Conservation (phyloP, 2,113 vertebrate species). For the Nothobranchius kuhntae region DNA sequence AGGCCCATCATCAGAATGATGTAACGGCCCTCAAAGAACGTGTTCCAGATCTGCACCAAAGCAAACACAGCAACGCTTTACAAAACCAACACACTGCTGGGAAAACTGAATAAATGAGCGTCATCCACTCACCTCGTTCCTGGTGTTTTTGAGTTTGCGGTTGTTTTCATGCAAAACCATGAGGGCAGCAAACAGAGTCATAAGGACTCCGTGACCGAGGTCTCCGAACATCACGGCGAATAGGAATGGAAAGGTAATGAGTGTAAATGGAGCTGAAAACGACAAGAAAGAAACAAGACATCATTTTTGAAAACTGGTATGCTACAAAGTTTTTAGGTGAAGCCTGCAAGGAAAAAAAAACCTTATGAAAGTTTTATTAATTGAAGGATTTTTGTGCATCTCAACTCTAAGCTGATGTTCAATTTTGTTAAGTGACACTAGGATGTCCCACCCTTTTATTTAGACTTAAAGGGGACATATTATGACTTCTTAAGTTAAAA, state of each 20-base stretch:
- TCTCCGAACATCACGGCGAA: constrained; percentile 99
- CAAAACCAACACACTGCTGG: neutral
- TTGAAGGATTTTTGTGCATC: too few species aligned
- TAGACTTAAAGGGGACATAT: too few species aligned
- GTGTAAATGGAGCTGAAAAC: constrained; percentile 89
- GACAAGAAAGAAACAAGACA: neutral
- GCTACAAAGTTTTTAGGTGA: neutral
- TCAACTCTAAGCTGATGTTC: neutral
- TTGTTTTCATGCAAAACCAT: constrained; percentile 90
- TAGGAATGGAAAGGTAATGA: constrained; percentile 96
- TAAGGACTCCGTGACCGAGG: constrained; percentile 90
- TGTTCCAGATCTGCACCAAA: constrained; percentile 86
- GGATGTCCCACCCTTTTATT: neutral
- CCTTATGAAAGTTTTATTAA: too few species aligned
- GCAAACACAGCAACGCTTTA: constrained; percentile 5
- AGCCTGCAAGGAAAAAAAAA: neutral
- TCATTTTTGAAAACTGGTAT: neutral
- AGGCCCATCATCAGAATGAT: constrained; percentile 96
- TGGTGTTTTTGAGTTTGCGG: constrained; percentile 84
- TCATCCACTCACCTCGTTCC: constrained; percentile 84
- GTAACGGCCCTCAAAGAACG: constrained; percentile 93
- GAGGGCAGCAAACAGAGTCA: constrained; percentile 89
- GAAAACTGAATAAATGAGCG: neutral
- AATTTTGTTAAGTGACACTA: neutral
- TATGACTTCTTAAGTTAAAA: too few species aligned